A percentile compares a stretch with the other conserved stretches of the same genome.
Evolutionary conservation across 1,140 invertebrate species (phyloP).

Genomic region (Rhopalosiphum padi): DNA sequence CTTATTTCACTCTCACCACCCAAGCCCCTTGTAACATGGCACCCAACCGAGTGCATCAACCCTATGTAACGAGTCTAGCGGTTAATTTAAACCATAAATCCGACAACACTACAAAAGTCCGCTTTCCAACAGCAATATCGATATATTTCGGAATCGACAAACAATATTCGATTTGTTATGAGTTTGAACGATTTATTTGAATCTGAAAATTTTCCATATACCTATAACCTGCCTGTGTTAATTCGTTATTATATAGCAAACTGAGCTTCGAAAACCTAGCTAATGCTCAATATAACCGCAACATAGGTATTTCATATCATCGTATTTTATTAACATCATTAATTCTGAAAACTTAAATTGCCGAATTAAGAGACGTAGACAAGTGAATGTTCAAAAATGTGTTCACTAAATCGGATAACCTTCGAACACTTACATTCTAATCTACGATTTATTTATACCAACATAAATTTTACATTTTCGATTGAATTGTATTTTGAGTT

Average conservation of each 20-base stretch:
- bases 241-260: no score
- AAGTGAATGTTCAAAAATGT: background rate
- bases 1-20: background rate
- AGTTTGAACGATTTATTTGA: background rate
- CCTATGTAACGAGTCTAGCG: background rate
- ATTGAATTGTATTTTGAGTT: no score
- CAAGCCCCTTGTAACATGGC: constrained; percentile 21
- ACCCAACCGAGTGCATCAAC: constrained; percentile 21
- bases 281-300: no score
- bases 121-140: background rate
- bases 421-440: background rate
- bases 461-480: no score
- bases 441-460: background rate
- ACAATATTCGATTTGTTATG: background rate
- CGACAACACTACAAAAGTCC: background rate
- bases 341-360: background rate
- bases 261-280: no score
- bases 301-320: background rate
- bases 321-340: background rate
- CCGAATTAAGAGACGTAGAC: background rate
- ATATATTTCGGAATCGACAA: background rate
- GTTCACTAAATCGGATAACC: background rate
- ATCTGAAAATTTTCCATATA: background rate
- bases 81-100: constrained; percentile 26
- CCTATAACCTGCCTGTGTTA: background rate